Evolutionary conservation across 2,113 vertebrate genomes (phyloP).

Genomic region (Heloderma charlesbogerti): DNA sequence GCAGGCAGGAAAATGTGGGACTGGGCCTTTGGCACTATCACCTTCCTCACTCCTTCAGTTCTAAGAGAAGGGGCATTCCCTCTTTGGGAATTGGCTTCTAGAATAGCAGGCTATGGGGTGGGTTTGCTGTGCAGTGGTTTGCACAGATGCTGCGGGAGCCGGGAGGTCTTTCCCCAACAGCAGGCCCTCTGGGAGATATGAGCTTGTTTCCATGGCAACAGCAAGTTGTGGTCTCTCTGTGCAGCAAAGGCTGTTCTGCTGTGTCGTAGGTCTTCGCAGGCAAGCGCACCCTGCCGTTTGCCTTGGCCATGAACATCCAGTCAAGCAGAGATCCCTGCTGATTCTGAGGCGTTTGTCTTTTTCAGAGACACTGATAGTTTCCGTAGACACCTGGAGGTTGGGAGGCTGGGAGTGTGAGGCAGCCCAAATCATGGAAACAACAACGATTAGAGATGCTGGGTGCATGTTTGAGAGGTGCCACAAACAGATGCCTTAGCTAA

Average conservation of each 20-base stretch:
- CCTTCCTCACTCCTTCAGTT: neutral
- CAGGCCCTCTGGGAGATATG: neutral
- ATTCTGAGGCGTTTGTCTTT: neutral
- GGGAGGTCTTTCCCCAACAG: slow-evolving; percentile 10
- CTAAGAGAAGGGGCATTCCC: neutral
- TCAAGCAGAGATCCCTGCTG: slow-evolving; percentile 14
- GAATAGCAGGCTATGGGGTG: neutral
- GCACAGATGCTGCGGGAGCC: slow-evolving; percentile 17
- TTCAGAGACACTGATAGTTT: neutral
- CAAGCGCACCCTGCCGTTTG: slow-evolving; percentile 2
- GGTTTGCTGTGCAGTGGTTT: neutral
- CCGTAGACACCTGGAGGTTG: neutral
- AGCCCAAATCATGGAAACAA: neutral
- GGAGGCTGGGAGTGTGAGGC: neutral
- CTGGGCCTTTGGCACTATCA: neutral
- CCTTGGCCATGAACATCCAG: slow-evolving; percentile 8
- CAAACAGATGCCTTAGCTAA: neutral
- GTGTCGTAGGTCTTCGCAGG: slow-evolving; percentile 31
- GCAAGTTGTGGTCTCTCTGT: slow-evolving; percentile 30
- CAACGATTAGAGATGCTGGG: neutral
- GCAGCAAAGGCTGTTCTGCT: neutral
- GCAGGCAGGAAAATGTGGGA: neutral
- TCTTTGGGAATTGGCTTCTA: neutral
- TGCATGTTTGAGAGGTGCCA: accelerated
- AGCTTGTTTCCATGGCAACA: slow-evolving; percentile 64